phyloP scores from a whole-genome alignment of 2,113 vertebrate species.

The Fregetta grallaria region DNA sequence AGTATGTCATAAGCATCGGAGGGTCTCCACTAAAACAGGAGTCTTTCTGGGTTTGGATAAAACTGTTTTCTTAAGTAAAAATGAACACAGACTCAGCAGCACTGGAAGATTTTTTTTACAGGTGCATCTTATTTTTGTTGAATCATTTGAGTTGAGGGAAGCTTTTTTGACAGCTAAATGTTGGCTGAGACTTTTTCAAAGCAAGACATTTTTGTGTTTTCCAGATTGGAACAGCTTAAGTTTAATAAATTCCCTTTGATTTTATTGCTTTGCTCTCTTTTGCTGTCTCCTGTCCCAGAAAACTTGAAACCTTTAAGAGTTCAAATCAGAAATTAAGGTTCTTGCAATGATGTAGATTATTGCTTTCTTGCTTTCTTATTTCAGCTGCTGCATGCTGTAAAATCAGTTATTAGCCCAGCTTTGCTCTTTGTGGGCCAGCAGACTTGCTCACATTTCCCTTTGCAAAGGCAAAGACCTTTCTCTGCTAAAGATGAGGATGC shows the following conservation, averaged over 20 bases:
- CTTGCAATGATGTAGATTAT: background rate
- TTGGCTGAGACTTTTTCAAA: conserved; percentile 7
- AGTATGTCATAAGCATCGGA: accelerated
- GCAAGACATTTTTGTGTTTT: conserved; percentile 16
- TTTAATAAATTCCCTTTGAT: conserved; percentile 46
- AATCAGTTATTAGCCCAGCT: background rate
- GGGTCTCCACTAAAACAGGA: background rate
- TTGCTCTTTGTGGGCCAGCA: background rate
- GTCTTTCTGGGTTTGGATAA: background rate
- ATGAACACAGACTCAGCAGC: background rate
- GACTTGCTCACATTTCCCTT: background rate
- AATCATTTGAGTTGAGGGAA: background rate
- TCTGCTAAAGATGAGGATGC: background rate
- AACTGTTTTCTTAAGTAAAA: background rate
- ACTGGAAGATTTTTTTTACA: background rate
- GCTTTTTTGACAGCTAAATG: conserved; percentile 7
- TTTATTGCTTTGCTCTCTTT: background rate
- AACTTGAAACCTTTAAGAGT: background rate
- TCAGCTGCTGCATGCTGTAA: background rate
- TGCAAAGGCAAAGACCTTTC: background rate
- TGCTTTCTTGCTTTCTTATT: background rate
- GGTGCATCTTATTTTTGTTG: background rate
- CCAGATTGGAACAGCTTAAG: background rate
- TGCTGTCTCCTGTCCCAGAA: background rate
- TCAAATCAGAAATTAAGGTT: background rate